These are phyloP conservation scores for Arothron firmamentum DNA, from an alignment of 2,113 vertebrate species.

Conservation along the genomic window DNA sequence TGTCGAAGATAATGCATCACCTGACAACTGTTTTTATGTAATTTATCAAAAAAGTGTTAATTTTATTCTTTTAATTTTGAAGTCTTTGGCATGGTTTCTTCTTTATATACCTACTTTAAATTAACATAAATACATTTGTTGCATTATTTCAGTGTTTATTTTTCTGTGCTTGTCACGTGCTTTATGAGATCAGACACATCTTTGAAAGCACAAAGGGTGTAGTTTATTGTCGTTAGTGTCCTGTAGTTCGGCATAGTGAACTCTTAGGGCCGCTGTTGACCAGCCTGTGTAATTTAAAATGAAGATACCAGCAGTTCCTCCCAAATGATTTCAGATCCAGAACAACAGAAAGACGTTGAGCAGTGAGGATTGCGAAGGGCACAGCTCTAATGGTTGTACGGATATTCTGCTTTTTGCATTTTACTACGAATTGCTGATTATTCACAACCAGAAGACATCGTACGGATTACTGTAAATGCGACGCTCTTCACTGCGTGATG, in stretches of 20 bases:
- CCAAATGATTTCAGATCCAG: background rate
- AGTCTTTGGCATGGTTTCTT: too few species aligned
- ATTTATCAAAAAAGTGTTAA: too few species aligned
- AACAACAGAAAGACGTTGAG: conserved; percentile 6
- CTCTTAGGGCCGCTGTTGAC: conserved; percentile 49
- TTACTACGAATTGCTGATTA: too few species aligned
- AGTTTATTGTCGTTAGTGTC: background rate
- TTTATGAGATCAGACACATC: too few species aligned
- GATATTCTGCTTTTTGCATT: background rate
- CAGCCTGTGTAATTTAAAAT: conserved; percentile 2
- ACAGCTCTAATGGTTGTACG: background rate
- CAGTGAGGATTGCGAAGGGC: background rate
- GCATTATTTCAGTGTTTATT: too few species aligned
- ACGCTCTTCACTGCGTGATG: too few species aligned
- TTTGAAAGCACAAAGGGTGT: background rate
- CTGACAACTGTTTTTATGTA: too few species aligned
- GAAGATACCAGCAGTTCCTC: background rate
- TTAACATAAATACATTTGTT: too few species aligned
- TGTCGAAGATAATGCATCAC: too few species aligned
- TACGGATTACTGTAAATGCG: background rate
- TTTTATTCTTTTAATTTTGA: too few species aligned
- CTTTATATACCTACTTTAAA: too few species aligned
- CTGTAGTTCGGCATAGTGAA: conserved; percentile 14
- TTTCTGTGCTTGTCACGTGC: too few species aligned
- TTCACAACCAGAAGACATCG: background rate